Conservation (phyloP, 2,113 vertebrate species). For the Psittacula cyanocephala region DNA sequence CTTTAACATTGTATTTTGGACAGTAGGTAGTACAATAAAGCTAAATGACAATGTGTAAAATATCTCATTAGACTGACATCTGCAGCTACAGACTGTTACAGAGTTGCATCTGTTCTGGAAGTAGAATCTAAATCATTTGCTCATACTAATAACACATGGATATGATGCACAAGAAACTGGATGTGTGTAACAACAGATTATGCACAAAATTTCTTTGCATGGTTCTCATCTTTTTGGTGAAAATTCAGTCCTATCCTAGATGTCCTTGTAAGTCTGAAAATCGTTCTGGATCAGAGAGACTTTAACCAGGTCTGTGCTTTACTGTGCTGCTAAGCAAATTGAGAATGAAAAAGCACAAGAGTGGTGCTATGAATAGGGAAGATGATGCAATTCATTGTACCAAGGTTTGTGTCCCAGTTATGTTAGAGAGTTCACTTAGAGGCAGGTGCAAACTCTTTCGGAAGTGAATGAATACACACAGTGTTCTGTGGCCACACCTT, state of each 20-base stretch:
- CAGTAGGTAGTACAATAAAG: neutral
- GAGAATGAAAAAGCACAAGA: neutral
- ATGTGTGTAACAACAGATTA: neutral
- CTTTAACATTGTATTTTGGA: neutral
- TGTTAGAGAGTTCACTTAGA: neutral
- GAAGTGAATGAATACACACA: neutral
- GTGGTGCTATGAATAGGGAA: neutral
- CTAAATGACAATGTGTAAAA: neutral
- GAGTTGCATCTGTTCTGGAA: neutral
- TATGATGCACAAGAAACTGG: neutral
- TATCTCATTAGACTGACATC: neutral
- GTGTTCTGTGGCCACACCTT: neutral
- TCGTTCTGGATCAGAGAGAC: neutral
- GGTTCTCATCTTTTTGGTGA: neutral
- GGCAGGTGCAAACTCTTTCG: neutral
- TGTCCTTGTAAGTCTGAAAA: neutral
- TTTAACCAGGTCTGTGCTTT: neutral
- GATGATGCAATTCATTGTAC: neutral
- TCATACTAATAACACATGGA: neutral
- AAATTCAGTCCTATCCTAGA: neutral
- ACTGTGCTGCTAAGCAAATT: neutral
- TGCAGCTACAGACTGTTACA: neutral
- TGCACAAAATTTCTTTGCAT: neutral
- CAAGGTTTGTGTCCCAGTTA: neutral
- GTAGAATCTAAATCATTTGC: neutral